Conservation (phyloP, 2,888 invertebrate genomes). For the Heliconius cydno region DNA sequence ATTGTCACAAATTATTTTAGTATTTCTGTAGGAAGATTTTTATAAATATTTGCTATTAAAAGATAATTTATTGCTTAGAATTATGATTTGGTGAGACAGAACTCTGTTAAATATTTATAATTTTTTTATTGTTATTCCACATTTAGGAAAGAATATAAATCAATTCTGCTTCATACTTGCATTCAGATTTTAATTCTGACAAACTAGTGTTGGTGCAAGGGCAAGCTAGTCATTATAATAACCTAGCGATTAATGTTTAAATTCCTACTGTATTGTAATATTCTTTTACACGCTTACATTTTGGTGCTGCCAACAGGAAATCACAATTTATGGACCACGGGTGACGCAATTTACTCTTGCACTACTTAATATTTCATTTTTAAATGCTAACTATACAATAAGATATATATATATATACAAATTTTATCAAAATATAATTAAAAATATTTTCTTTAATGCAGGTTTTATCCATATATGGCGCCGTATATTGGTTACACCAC, state of each 20-base stretch:
- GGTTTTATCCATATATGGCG: constrained; percentile 71
- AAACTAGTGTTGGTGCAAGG: too few species aligned
- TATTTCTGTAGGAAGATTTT: too few species aligned
- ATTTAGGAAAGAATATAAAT: too few species aligned
- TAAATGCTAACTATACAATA: constrained; percentile 8
- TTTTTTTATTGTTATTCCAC: too few species aligned
- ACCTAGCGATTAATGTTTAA: not conserved
- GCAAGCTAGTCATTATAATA: not conserved
- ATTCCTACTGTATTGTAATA: not conserved
- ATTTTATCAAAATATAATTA: constrained; percentile 13
- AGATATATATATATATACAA: not conserved
- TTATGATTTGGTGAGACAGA: too few species aligned
- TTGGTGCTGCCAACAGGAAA: constrained; percentile 35
- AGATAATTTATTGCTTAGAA: too few species aligned
- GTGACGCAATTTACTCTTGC: constrained; percentile 35
- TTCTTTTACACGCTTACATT: constrained; percentile 40
- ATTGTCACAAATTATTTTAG: too few species aligned
- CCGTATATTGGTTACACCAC: constrained; percentile 70
- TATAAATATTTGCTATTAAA: too few species aligned
- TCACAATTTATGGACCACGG: constrained; percentile 46
- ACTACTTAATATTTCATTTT: constrained; percentile 13
- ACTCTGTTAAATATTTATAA: too few species aligned
- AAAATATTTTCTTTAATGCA: constrained; percentile 52
- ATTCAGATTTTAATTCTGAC: too few species aligned
- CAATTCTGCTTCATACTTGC: too few species aligned